A percentile compares a stretch with the other conserved stretches of the same genome.
These are phyloP conservation scores for Tapirus indicus DNA, from an alignment of 2,797 vertebrate species.

Conservation along the genomic window DNA sequence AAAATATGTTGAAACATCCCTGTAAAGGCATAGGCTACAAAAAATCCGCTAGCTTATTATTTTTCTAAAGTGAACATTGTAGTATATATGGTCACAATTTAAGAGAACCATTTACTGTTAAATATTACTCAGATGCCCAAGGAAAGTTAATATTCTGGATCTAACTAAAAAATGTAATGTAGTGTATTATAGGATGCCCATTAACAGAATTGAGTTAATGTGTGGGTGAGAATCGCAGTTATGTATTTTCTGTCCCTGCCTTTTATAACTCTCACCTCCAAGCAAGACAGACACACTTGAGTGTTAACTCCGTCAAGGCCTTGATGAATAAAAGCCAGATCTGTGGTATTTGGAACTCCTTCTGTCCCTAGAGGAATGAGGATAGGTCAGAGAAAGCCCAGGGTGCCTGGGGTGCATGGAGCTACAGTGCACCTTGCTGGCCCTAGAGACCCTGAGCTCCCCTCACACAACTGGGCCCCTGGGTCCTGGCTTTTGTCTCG, in stretches of 20 bases:
- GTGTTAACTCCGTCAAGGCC: background rate
- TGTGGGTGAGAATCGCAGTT: background rate
- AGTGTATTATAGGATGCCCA: background rate
- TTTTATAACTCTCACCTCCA: background rate
- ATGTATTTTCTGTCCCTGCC: background rate
- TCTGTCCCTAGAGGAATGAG: background rate
- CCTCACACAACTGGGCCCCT: fast-evolving
- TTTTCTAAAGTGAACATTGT: background rate
- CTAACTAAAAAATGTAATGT: background rate
- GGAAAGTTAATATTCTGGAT: background rate
- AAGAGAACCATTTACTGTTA: background rate
- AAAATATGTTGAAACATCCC: background rate
- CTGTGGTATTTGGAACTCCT: background rate
- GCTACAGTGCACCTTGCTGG: background rate
- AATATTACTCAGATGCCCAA: background rate
- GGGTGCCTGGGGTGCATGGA: fast-evolving
- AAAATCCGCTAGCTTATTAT: background rate
- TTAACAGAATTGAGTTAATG: background rate
- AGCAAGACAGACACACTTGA: background rate
- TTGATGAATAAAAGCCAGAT: background rate
- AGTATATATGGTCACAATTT: background rate
- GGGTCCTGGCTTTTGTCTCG: background rate
- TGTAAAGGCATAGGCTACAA: background rate
- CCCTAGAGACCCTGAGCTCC: background rate
- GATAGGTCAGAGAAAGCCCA: background rate